Base-by-base conservation (phyloP, 2,113 vertebrate genomes). In the Marmota monax region DNA sequence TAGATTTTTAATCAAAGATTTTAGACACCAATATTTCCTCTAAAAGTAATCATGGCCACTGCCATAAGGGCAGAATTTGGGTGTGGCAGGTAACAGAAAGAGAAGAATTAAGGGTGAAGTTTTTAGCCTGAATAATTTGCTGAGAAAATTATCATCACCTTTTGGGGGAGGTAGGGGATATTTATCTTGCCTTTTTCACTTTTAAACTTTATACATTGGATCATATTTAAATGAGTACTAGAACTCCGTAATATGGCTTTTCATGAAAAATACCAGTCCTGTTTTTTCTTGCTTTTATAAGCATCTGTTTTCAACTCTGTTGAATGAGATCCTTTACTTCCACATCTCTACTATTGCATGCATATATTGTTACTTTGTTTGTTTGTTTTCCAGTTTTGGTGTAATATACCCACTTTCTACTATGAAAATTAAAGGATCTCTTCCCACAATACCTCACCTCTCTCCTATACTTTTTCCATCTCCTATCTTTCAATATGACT, bases 171-270 rank as follows among this genome's bases (percentile, higher is more conserved):
- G 23, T 58, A 23, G 42, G 58, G 25, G 25, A 22, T 78, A 48
- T 76, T 86, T 16, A 72, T 83, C 70, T 90, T 87, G n/a, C 10
- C n/a, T 48, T 88, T 84, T 63, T 78, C 29, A 70, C 70, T 73
- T 78, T 79, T 27, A 94, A 88, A 65, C n/a, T 92, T 97, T 86
- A n/a, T 83, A 6, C 29, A 58, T 65, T 95, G 77, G 39, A 8
- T 63, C 58, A 17, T 20, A 82, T 93, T 63, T 48, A 65, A 77
- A 83, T 77, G 58, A 85, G 18, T 79, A 61, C 20, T 73, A 69
- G 39, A 85, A 56, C 88, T 88, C 32, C 4, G 17, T 76, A 73
- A 42, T 63, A 63, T 63, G 39, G 14, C 29, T 9, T 94, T 89
- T 85, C 29, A 45, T 82, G 51, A 82, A 72, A 74, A 86, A 34